These are phyloP conservation scores for Cephus cinctus DNA, from an alignment of 1,140 invertebrate genomes.

Conservation along the genomic window DNA sequence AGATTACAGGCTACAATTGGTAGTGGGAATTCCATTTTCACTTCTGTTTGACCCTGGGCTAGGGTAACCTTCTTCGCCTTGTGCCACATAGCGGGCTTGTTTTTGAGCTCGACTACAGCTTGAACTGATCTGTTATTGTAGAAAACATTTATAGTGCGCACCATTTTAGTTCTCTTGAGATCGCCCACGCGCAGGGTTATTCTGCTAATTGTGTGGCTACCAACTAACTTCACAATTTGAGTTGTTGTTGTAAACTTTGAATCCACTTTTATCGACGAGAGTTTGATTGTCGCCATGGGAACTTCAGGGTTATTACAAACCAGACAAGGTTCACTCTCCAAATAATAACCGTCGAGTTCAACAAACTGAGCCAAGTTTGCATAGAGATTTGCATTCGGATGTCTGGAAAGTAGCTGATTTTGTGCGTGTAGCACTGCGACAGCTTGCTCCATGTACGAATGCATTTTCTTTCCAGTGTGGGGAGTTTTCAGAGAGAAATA, in stretches of 20 bases:
- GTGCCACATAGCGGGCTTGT: constrained; percentile 93
- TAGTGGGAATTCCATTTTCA: constrained; percentile 93
- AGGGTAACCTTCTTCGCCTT: constrained; percentile 90
- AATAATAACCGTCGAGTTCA: constrained; percentile 93
- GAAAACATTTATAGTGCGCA: constrained; percentile 92
- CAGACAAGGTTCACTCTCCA: constrained; percentile 95
- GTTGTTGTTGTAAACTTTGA: constrained; percentile 97
- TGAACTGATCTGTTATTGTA: constrained; percentile 96
- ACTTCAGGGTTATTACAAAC: constrained; percentile 98
- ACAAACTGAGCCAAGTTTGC: constrained; percentile 88
- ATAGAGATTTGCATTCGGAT: constrained; percentile 93
- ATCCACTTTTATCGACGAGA: constrained; percentile 91
- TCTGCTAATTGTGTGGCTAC: constrained; percentile 92
- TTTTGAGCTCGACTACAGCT: constrained; percentile 95
- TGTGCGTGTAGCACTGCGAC: constrained; percentile 82
- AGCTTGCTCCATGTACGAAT: constrained; percentile 81
- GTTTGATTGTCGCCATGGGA: constrained; percentile 86
- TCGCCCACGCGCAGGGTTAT: constrained; percentile 92
- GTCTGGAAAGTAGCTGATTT: constrained; percentile 83
- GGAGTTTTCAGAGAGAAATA: constrained; percentile 86
- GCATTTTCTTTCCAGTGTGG: constrained; percentile 62
- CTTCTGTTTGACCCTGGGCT: constrained; percentile 89
- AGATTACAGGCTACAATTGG: constrained; percentile 97
- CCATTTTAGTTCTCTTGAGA: constrained; percentile 96
- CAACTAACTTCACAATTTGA: constrained; percentile 94